Conservation (phyloP, 2,797 vertebrate species). For the Garrulus glandarius region DNA sequence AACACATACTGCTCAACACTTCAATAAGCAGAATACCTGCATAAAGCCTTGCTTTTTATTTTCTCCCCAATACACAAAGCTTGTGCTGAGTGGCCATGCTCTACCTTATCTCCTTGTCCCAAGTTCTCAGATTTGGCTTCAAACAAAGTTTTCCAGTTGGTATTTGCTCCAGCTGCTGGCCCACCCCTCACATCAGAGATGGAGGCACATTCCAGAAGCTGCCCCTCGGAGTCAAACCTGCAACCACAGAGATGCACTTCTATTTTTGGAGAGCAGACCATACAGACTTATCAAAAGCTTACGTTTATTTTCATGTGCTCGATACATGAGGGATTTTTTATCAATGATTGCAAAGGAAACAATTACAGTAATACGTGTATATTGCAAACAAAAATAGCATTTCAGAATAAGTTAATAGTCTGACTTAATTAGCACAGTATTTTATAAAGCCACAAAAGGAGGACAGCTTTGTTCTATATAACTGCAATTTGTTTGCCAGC, state of each 20-base stretch:
- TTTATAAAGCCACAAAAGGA: conserved; percentile 45
- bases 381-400: conserved; percentile 57
- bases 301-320: neutral
- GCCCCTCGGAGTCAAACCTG: conserved; percentile 96
- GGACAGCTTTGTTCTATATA: conserved; percentile 58
- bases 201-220: conserved; percentile 85
- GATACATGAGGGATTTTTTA: conserved; percentile 9
- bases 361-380: conserved; percentile 59
- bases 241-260: neutral
- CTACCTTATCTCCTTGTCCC: conserved; percentile 96
- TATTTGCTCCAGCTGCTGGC: conserved; percentile 61
- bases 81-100: neutral
- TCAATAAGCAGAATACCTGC: neutral
- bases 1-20: neutral
- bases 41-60: neutral
- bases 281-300: neutral
- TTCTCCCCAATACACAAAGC: neutral
- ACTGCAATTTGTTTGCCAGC: conserved; percentile 70
- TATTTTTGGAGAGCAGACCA: neutral
- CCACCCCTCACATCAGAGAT: conserved; percentile 85
- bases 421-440: conserved; percentile 44
- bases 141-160: conserved; percentile 90
- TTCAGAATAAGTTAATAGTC: conserved; percentile 47
- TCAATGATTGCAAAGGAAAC: conserved; percentile 60
- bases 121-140: conserved; percentile 92